Evolutionary conservation across 2,797 vertebrate species (phyloP).

Genomic region (Hozukius guyotensis): DNA sequence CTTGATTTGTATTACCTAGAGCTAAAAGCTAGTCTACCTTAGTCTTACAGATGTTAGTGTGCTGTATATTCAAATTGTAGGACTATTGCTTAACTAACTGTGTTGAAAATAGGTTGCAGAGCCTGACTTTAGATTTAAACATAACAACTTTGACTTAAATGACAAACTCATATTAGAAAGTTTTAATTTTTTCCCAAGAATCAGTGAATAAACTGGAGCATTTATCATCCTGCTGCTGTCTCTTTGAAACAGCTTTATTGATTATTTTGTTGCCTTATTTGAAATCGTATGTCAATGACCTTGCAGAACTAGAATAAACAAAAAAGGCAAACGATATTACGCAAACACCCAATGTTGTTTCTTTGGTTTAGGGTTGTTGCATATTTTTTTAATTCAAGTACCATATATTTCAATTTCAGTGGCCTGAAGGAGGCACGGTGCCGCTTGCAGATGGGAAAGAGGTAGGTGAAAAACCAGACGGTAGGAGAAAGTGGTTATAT

Average conservation of each 20-base stretch:
- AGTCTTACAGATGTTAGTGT: not conserved
- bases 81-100: not conserved
- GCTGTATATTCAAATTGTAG: not conserved
- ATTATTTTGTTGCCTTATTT: not conserved
- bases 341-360: not conserved
- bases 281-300: not conserved
- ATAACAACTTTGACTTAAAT: no score
- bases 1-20: not conserved
- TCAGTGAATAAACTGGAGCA: no score
- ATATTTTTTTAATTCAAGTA: not conserved
- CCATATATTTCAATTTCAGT: constrained; percentile 3
- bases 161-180: no score
- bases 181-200: no score
- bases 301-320: not conserved
- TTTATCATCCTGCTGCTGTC: not conserved
- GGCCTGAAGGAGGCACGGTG: rapidly evolving
- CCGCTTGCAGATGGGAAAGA: rapidly evolving
- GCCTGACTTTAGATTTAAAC: no score
- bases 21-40: not conserved
- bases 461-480: not conserved
- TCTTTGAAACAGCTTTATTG: not conserved
- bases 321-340: not conserved
- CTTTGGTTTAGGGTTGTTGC: not conserved
- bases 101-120: not conserved
- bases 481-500: not conserved